These are phyloP conservation scores for Mus minutoides DNA, from an alignment of 2,797 vertebrate genomes.

Conservation along the genomic window DNA sequence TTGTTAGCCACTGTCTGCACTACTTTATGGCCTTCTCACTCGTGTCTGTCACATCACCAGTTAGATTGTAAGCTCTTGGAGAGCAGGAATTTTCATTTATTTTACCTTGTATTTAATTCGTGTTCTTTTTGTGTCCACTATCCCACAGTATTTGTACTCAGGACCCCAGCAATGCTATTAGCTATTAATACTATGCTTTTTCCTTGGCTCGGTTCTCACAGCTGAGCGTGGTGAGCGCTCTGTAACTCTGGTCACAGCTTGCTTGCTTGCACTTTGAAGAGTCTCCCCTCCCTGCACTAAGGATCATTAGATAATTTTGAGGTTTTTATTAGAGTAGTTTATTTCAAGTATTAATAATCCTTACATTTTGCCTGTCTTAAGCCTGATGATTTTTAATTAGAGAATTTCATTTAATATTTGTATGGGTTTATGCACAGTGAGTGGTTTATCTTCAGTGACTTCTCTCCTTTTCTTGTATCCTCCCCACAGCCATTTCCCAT, in stretches of 20 bases:
- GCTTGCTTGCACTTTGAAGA: conserved; percentile 9
- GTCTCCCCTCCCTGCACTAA: conserved; percentile 34
- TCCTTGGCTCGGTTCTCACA: conserved; percentile 22
- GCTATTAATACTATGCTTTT: conserved; percentile 11
- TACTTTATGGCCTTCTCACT: conserved; percentile 37
- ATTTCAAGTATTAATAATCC: conserved; percentile 48
- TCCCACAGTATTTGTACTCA: background rate
- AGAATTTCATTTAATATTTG: conserved; percentile 7
- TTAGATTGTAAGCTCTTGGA: conserved; percentile 58
- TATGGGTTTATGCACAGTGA: background rate
- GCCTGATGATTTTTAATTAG: conserved; percentile 47
- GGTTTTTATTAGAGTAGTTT: conserved; percentile 35
- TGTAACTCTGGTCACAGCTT: conserved; percentile 34
- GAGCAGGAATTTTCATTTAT: conserved; percentile 40
- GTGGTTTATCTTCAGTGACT: background rate
- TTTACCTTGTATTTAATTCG: conserved; percentile 47
- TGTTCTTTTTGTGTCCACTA: background rate
- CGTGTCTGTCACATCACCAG: background rate
- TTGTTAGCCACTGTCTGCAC: conserved; percentile 48
- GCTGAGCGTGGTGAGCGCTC: background rate
- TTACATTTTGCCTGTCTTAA: conserved; percentile 45
- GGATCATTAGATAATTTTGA: conserved; percentile 8
- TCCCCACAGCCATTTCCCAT: background rate
- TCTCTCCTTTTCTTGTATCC: background rate
- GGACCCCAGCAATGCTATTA: background rate